Evolutionary conservation across 1,140 invertebrate genomes (phyloP).

Genomic region (Atta texana): DNA sequence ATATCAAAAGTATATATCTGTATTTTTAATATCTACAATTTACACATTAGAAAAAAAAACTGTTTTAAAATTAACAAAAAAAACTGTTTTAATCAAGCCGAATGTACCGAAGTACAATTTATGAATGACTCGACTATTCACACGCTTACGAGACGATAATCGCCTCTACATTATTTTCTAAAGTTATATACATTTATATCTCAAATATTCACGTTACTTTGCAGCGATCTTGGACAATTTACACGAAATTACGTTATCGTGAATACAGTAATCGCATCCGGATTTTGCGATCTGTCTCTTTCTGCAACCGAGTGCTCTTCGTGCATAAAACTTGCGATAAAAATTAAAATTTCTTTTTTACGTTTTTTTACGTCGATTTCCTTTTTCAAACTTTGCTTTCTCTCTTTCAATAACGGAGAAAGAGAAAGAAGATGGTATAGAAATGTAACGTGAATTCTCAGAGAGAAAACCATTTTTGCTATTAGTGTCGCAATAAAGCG

Average conservation of each 20-base stretch:
- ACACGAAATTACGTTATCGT: conserved; percentile 23
- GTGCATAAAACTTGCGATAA: conserved; percentile 31
- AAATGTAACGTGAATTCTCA: conserved; percentile 54
- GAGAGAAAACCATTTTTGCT: conserved; percentile 52
- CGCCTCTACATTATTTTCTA: conserved; percentile 16
- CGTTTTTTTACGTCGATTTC: conserved; percentile 4
- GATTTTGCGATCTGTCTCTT: conserved; percentile 37
- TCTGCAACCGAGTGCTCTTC: conserved; percentile 8
- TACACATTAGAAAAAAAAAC: not conserved
- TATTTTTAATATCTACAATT: conserved; percentile 13
- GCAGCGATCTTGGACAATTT: conserved; percentile 54
- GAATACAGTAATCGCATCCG: conserved; percentile 23
- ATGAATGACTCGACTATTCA: not conserved
- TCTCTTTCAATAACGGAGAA: not conserved
- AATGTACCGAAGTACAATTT: not conserved
- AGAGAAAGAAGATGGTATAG: not conserved
- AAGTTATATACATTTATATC: not conserved
- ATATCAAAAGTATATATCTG: not conserved
- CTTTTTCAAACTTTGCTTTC: conserved; percentile 3
- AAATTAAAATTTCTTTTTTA: conserved; percentile 55
- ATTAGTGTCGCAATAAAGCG: conserved; percentile 34
- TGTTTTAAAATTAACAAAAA: not conserved
- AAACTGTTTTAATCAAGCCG: not conserved
- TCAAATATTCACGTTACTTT: conserved; percentile 36
- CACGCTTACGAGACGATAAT: conserved; percentile 16